phyloP scores from a whole-genome alignment of 2,797 vertebrate species.

The Triplophysa yarkandensis region DNA sequence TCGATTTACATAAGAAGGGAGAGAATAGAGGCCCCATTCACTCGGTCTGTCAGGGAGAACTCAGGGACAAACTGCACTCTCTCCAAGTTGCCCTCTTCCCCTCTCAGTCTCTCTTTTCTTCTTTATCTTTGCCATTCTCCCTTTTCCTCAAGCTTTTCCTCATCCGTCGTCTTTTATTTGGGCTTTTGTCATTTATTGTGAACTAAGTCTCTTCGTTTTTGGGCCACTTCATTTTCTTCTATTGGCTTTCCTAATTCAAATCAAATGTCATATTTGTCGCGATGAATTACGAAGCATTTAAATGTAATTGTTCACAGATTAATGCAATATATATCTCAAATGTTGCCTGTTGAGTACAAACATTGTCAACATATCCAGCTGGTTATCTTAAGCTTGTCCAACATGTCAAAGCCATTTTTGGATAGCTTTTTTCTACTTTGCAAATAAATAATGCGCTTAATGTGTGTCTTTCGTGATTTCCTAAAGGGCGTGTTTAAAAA shows the following conservation, averaged over 20 bases:
- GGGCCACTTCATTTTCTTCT: conserved; percentile 71
- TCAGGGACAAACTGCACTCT: conserved; percentile 63
- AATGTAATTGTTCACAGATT: conserved; percentile 62
- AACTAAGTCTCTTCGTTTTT: conserved; percentile 70
- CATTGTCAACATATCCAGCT: not conserved
- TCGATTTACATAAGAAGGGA: conserved; percentile 82
- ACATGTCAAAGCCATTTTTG: not conserved
- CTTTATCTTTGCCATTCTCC: conserved; percentile 65
- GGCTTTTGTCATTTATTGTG: conserved; percentile 57
- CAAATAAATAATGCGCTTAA: too few relatives aligned
- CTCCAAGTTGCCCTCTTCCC: conserved; percentile 63
- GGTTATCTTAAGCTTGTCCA: not conserved
- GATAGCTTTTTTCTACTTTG: not conserved
- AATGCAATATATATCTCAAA: conserved; percentile 44
- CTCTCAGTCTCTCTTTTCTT: conserved; percentile 64
- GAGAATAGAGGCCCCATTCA: conserved; percentile 80
- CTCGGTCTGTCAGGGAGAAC: conserved; percentile 76
- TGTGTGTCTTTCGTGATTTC: too few relatives aligned
- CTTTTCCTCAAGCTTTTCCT: conserved; percentile 56
- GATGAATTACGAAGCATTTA: conserved; percentile 63
- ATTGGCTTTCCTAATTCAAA: conserved; percentile 66
- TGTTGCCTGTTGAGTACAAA: not conserved
- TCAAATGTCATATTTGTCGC: conserved; percentile 60
- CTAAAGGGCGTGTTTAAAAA: too few relatives aligned
- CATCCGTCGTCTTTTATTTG: conserved; percentile 68